phyloP scores from a whole-genome alignment of 1,140 invertebrate species.

The Drosophila pseudoananassae region DNA sequence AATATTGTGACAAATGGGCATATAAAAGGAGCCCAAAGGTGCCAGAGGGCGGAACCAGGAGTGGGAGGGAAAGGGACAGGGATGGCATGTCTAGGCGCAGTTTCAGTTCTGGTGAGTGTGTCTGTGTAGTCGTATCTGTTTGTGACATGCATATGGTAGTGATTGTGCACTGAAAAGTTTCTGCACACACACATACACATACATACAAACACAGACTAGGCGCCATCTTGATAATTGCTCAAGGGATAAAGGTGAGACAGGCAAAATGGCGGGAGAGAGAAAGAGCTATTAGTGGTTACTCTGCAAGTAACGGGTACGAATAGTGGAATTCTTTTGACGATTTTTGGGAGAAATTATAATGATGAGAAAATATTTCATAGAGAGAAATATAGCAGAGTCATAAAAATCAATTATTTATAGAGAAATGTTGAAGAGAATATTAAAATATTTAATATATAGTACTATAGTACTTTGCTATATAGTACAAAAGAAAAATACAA shows the following conservation, averaged over 20 bases:
- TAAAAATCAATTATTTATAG: no score
- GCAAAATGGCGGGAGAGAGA: neutral
- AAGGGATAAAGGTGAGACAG: conserved; percentile 16
- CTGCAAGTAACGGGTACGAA: no score
- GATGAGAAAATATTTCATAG: no score
- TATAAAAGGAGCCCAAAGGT: conserved; percentile 57
- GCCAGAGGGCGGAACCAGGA: neutral
- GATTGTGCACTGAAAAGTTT: conserved; percentile 41
- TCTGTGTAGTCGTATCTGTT: conserved; percentile 8
- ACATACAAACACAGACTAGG: conserved; percentile 16
- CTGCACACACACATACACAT: conserved; percentile 19
- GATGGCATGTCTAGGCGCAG: conserved; percentile 35
- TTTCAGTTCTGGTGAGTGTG: conserved; percentile 3
- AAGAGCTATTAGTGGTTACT: neutral
- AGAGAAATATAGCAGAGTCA: no score
- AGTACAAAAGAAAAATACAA: no score
- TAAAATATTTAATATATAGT: no score
- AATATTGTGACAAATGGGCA: conserved; percentile 77
- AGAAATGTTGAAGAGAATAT: no score
- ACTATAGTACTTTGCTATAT: no score
- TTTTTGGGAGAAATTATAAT: no score
- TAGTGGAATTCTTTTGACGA: no score
- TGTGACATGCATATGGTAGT: conserved; percentile 23
- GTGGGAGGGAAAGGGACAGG: neutral
- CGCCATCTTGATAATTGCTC: conserved; percentile 69